Percentiles rank a stretch among this genome's conserved stretches.
These are phyloP conservation scores for Stenolophus ochropezus DNA, from an alignment of 2,888 invertebrate genomes.

Conservation along the genomic window DNA sequence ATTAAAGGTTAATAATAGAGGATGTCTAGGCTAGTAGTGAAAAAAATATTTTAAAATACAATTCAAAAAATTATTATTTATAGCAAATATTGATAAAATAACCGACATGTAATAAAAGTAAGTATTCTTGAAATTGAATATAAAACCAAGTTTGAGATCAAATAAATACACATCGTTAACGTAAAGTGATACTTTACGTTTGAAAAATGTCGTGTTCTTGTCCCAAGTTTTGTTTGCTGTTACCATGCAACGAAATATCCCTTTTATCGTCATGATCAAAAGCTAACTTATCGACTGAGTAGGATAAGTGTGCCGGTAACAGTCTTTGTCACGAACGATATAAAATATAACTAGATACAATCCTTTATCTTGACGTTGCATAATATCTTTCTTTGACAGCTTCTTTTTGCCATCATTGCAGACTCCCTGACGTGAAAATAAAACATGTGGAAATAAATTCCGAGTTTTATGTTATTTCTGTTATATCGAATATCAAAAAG, in stretches of 20 bases:
- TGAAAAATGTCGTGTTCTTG: neutral
- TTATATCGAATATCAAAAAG: neutral
- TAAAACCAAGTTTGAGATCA: neutral
- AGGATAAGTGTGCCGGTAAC: neutral
- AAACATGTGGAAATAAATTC: conserved; percentile 1
- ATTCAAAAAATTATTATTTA: too few relatives aligned
- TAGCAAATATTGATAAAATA: too few relatives aligned
- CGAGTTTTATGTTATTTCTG: conserved; percentile 2
- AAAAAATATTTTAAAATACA: too few relatives aligned
- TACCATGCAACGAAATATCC: neutral
- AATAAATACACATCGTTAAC: neutral
- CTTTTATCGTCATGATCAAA: neutral
- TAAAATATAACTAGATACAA: conserved; percentile 33
- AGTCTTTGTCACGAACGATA: neutral
- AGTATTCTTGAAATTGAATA: neutral
- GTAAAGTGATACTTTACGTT: neutral
- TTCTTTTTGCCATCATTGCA: neutral
- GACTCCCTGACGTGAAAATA: neutral
- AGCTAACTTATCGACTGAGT: neutral
- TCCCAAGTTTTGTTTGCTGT: neutral
- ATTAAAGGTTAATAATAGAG: too few relatives aligned
- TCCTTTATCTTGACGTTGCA: conserved; percentile 18
- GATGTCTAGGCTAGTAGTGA: too few relatives aligned
- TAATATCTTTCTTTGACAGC: conserved; percentile 24
- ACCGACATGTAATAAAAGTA: too few relatives aligned